Conservation (phyloP, 2,797 vertebrate species). For the Percopsis omiscomaycus region DNA sequence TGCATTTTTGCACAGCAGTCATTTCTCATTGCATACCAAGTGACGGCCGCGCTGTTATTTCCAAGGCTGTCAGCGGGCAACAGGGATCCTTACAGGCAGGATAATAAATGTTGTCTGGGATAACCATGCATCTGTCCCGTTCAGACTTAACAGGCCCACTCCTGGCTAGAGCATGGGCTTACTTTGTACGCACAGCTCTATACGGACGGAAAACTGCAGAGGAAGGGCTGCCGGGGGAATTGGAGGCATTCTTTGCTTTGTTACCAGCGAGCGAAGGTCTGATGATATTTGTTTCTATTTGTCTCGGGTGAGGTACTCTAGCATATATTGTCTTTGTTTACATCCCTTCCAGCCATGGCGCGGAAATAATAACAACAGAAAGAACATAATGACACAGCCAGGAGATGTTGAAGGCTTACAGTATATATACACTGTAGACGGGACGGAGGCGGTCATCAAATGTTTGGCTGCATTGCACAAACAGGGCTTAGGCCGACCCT, state of each 20-base stretch:
- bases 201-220: neutral
- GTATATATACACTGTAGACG: conserved; percentile 16
- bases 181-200: neutral
- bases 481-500: conserved; percentile 17
- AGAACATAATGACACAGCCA: conserved; percentile 3
- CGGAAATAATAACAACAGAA: conserved; percentile 13
- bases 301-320: neutral
- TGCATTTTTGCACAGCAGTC: conserved; percentile 39
- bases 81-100: conserved; percentile 30
- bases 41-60: conserved; percentile 50
- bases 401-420: neutral
- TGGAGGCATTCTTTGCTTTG: neutral
- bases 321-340: conserved; percentile 9
- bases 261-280: neutral
- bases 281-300: neutral
- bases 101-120: conserved; percentile 45
- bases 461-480: conserved; percentile 19
- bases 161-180: conserved; percentile 22
- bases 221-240: neutral
- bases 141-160: conserved; percentile 20
- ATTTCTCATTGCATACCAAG: conserved; percentile 58
- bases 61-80: conserved; percentile 45
- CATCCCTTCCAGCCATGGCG: conserved; percentile 32
- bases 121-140: conserved; percentile 22
- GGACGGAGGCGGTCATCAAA: conserved; percentile 31